A percentile compares a stretch with the other conserved stretches of the same genome.
Evolutionary conservation across 2,113 vertebrate species (phyloP).

Genomic region (Maccullochella peelii): DNA sequence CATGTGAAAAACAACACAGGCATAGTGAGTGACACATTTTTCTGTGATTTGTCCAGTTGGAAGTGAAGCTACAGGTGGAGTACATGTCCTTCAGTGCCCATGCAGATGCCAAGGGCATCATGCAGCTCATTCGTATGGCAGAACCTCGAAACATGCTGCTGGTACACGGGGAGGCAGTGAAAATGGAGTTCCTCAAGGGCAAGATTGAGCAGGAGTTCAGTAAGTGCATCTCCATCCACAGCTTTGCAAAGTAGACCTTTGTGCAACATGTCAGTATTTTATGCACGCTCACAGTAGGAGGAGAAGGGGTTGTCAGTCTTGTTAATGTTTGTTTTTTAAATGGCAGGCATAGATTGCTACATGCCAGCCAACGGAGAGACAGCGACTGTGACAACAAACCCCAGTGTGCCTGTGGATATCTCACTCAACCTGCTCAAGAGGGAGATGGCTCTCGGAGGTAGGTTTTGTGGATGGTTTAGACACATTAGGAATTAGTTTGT

Average conservation of each 20-base stretch:
- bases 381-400: constrained; percentile 88
- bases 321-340: constrained; percentile 11
- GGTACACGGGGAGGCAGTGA: constrained; percentile 95
- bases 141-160: constrained; percentile 93
- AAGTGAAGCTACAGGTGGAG: constrained; percentile 98
- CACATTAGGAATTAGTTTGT: neutral
- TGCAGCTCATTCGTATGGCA: constrained; percentile 98
- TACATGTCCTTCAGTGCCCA: constrained; percentile 99
- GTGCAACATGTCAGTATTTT: neutral
- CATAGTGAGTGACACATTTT: neutral
- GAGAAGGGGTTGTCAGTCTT: neutral
- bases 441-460: constrained; percentile 90
- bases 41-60: constrained; percentile 83
- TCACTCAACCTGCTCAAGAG: constrained; percentile 94
- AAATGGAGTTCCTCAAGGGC: constrained; percentile 98
- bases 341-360: constrained; percentile 90
- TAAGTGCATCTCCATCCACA: constrained; percentile 56
- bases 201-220: constrained; percentile 98
- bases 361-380: constrained; percentile 98
- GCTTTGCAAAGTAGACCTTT: neutral
- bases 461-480: neutral
- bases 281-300: neutral
- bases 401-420: constrained; percentile 94
- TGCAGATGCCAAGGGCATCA: constrained; percentile 97
- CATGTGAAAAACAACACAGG: neutral